These are phyloP conservation scores for Alaudala cheleensis DNA, from an alignment of 2,113 vertebrate species.

Conservation along the genomic window DNA sequence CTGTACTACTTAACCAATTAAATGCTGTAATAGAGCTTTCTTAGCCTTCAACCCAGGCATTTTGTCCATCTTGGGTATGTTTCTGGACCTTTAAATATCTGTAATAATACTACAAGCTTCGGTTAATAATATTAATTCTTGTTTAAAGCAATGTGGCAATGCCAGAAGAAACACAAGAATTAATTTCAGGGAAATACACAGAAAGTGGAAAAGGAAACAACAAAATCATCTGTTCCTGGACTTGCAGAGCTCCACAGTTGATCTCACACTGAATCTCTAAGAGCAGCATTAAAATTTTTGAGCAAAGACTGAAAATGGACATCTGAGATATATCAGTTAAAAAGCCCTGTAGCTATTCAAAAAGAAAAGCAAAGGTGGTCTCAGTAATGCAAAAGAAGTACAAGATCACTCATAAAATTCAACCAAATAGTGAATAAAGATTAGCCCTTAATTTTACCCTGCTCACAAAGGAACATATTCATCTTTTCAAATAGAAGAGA, in stretches of 20 bases:
- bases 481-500: neutral
- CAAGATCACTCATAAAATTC: neutral
- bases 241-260: rapidly evolving
- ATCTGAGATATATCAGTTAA: neutral
- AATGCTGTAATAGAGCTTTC: neutral
- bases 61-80: neutral
- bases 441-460: neutral
- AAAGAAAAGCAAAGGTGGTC: neutral
- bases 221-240: neutral
- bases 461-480: neutral
- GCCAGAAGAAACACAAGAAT: neutral
- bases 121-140: neutral
- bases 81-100: neutral
- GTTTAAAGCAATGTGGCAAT: neutral
- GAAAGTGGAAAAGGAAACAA: neutral
- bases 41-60: neutral
- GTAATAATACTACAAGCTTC: neutral
- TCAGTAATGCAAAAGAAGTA: neutral
- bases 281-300: neutral
- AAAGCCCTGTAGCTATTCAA: neutral
- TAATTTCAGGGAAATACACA: neutral
- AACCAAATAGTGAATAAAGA: neutral
- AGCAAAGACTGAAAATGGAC: neutral
- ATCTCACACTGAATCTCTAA: neutral
- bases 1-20: neutral